Base-by-base conservation (phyloP, 64 coral and sea anemone genomes). In the Cladopsammia gracilis region DNA sequence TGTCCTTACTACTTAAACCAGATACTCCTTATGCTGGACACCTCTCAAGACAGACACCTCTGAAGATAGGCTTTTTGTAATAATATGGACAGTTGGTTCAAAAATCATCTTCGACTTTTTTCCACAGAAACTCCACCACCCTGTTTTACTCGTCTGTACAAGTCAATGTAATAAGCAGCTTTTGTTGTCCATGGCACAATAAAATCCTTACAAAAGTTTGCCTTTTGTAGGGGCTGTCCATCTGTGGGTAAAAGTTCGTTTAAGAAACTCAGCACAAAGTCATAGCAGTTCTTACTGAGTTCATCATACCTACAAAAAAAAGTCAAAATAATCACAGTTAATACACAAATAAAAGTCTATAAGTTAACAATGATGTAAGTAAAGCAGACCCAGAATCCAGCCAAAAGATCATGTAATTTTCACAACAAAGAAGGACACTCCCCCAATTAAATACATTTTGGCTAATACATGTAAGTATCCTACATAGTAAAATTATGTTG, bases 131-230 rank as follows among this genome's bases (percentile, higher is more conserved):
- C 44, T 66, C 80, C 61, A 49, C 62, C 60, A 22, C 44, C 62
- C 20, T 67, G 42, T 13, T 84, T 60, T 10, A 68, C 11, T 22
- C 80, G 61, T 59, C 86, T 52, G 53, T 48, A 48, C 24, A 88
- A 75, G 24, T 88, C 86, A 58, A 88, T 88, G n/a, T 74, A 88
- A n/a, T 74, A 10, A 7, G 86, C 86, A 16, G 86, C 86, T 11
- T 62, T 88, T 45, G 51, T 75, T 42, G 86, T 88, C 69, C 14
- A 73, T 20, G 86, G 86, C 0, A 74, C 12, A 58, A 88, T 88
- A 74, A 74, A 88, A 58, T 58, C 43, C 52, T 59, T 44, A 24
- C 86, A 88, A 88, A 88, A 88, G 4, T 58, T 67, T 48, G 16
- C 8, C 50, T 74, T 88, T 57, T 47, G 14, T 44, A 73, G 47